Base-by-base conservation (phyloP, 2,797 vertebrate genomes). In the Vipera latastei region DNA sequence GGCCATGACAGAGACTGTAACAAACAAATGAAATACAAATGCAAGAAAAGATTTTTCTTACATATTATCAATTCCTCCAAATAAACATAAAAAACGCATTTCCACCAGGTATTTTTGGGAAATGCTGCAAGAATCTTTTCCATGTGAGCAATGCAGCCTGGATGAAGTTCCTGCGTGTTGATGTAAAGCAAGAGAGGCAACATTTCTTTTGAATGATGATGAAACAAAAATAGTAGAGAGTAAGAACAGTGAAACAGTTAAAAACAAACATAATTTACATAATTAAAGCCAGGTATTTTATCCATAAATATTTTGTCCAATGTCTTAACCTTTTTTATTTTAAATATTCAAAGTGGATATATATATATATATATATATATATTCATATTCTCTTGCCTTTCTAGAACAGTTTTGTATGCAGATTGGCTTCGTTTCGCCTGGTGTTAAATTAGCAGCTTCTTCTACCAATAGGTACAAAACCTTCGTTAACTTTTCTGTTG, bases 401-500 rank as follows among this genome's bases (percentile, higher is more conserved):
- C 78, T 53, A 59, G 87, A 96, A 96, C 95, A 97, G 96, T 97
- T 20, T 97, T 95, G 91, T 90, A 90, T 97, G 96, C 97, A 95
- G 96, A 96, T 96, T 93, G 96, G 95, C 95, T 96, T 96, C 93
- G 94, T 96, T 96, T 95, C 97, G 94, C 94, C 96, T 94, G 96
- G 94, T 56, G 95, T 32, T 95, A 94, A 89, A 3, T 65, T 93
- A 95, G 95, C 95, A 94, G 94, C 95, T 94, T 91, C 95, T 96
- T 94, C 95, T 94, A 95, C 51, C 0, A 1, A 86, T 91, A 89
- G 96, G 95, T 91, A 93, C 73, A 94, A 97, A 96, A 94, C 96
- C 95, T 97, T 97, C 96, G 98, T 98, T 99, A 99, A 98, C 98
- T 99, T 7, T 96, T 98, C 60, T 98, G 98, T 78, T 98, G 98